Evolutionary conservation across 1,140 invertebrate species (phyloP).

Genomic region (Theocolax elegans): DNA sequence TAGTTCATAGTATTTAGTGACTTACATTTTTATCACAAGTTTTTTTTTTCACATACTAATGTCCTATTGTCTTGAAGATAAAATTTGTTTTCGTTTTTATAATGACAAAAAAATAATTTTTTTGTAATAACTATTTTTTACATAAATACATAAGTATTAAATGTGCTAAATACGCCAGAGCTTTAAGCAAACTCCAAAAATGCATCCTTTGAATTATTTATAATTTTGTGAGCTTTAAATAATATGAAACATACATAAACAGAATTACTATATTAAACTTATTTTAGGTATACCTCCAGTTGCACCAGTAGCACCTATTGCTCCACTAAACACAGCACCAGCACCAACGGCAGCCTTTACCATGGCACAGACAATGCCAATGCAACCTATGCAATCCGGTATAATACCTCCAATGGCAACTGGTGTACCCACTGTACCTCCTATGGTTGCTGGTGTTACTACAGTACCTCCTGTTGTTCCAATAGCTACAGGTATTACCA

Average conservation of each 20-base stretch:
- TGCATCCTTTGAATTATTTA: background rate
- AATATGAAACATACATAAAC: background rate
- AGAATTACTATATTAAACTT: no score
- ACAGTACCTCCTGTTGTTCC: conserved; percentile 43
- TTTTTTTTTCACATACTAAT: conserved; percentile 11
- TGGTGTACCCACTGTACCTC: conserved; percentile 39
- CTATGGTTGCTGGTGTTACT: conserved; percentile 40
- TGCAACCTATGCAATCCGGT: conserved; percentile 50
- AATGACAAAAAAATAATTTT: background rate
- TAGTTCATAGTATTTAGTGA: conserved; percentile 5
- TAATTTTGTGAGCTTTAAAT: conserved; percentile 28
- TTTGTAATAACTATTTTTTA: background rate
- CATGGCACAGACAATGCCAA: conserved; percentile 54
- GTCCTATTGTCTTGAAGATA: background rate
- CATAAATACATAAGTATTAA: background rate
- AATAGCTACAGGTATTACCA: conserved; percentile 43
- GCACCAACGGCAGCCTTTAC: conserved; percentile 62
- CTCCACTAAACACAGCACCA: conserved; percentile 60
- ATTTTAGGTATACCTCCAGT: conserved; percentile 48
- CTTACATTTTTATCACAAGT: background rate
- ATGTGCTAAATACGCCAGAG: conserved; percentile 19
- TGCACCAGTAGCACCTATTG: conserved; percentile 54
- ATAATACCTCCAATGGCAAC: conserved; percentile 47
- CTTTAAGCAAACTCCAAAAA: conserved; percentile 10
- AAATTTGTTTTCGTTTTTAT: background rate